Evolutionary conservation across 2,888 invertebrate species (phyloP).

Genomic region (Portevinia maculata): DNA sequence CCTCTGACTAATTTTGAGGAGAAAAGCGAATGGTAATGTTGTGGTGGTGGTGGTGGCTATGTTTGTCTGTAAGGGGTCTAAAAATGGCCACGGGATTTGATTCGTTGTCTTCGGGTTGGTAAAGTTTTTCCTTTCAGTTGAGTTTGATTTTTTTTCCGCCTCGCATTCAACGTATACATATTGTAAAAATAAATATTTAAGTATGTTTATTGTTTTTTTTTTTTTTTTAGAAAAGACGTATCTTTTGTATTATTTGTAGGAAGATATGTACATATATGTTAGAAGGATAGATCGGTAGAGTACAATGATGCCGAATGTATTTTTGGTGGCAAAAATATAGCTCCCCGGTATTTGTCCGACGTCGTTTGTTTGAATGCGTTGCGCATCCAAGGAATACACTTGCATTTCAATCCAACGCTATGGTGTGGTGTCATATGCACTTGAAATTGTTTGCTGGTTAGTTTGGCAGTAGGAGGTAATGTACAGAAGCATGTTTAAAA

Average conservation of each 20-base stretch:
- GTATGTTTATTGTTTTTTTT: constrained; percentile 73
- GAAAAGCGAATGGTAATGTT: constrained; percentile 50
- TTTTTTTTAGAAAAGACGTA: constrained; percentile 75
- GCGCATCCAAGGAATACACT: constrained; percentile 41
- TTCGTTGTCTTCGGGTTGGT: constrained; percentile 72
- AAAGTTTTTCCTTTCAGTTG: constrained; percentile 64
- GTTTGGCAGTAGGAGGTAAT: constrained; percentile 72
- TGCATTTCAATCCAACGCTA: constrained; percentile 50
- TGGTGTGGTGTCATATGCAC: constrained; percentile 65
- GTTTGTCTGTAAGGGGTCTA: constrained; percentile 75
- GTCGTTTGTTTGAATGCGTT: constrained; percentile 34
- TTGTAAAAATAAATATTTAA: constrained; percentile 77
- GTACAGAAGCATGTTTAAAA: constrained; percentile 56
- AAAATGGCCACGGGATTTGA: constrained; percentile 77
- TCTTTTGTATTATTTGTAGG: constrained; percentile 35
- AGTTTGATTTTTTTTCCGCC: constrained; percentile 50
- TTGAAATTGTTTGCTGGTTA: constrained; percentile 65
- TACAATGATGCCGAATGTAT: constrained; percentile 77
- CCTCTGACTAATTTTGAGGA: constrained; percentile 68
- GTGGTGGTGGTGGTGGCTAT: constrained; percentile 45
- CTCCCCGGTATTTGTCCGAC: constrained; percentile 78
- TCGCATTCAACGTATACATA: constrained; percentile 77
- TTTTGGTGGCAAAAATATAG: constrained; percentile 80
- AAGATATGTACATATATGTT: constrained; percentile 31
- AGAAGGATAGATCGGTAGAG: constrained; percentile 48